Evolutionary conservation across 2,797 vertebrate species (phyloP), one percentile per base, ranked within the genome.

Genomic region (Sebastes variabilis): DNA sequence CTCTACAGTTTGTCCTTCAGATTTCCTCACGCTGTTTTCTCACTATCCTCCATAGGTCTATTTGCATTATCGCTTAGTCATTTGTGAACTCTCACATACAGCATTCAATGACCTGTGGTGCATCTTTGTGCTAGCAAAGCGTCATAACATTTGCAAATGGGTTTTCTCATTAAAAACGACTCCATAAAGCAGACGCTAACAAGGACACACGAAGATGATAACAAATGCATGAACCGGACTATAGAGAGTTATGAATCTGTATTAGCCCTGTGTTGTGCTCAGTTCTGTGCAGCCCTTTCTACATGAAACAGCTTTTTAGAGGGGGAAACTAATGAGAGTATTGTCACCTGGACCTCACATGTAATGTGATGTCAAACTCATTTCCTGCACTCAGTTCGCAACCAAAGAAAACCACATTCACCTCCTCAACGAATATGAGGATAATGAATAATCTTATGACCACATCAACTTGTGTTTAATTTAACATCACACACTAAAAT

Each of bases 291-390:
- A 67, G 69, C 38, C 38, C 36, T 70, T 67, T 59, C 16, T 22
- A 24, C 25, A 69, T 62, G 64, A 72, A 85, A 42, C 13, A 52
- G 67, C 54, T 76, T 68, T n/a, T 74, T 46, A 62, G n/a, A 64
- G n/a, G n/a, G 24, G 32, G 72, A 72, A 66, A 60, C 34, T 79
- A 82, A 80, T 80, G 20, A 80, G 80, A 54, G 58, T 30, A 68
- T 59, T 72, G 59, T 78, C 71, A 81, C 75, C 30, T 34, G 52
- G 27, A 77, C 67, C 66, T 73, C 62, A 75, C 20, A 59, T 75
- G 58, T 61, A 82, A 77, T 61, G 65, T 56, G 34, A 75, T 82
- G 72, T 83, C 80, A 86, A 74, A 89, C 72, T 82, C 56, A 82
- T 89, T 88, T 89, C 80, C 84, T 75, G 68, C 52, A 61, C 30